Percentiles rank a stretch among this genome's conserved stretches.
phyloP scores from a whole-genome alignment of 2,113 vertebrate genomes.

The Ardeotis arabs region DNA sequence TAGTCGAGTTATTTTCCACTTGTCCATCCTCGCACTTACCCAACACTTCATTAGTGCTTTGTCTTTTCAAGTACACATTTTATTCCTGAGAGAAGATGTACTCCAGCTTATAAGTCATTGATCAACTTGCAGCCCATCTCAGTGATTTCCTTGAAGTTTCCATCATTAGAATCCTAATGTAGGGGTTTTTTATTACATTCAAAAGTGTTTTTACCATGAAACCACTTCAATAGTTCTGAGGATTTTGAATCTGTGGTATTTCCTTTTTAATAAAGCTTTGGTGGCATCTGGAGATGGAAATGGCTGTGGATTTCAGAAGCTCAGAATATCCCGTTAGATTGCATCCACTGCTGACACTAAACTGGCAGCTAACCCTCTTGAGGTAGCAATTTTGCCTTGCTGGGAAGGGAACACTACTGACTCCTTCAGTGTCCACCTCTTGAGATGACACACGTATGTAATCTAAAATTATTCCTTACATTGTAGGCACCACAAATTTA shows the following conservation, averaged over 20 bases:
- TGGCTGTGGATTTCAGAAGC: background rate
- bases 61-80: background rate
- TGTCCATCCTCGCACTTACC: background rate
- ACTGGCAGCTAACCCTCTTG: background rate
- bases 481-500: background rate
- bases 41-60: background rate
- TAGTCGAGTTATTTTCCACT: background rate
- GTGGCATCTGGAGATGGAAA: background rate
- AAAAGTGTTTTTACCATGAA: background rate
- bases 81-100: background rate
- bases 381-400: background rate
- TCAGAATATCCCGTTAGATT: background rate
- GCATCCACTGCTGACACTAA: background rate
- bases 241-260: background rate
- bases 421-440: background rate
- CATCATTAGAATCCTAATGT: background rate
- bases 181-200: background rate
- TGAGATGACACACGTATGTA: background rate
- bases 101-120: background rate
- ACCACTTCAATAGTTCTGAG: background rate
- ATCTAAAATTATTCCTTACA: background rate
- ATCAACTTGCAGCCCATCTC: background rate
- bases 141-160: background rate
- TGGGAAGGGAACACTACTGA: background rate
- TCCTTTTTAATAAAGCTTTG: background rate